phyloP scores from a whole-genome alignment of 2,888 invertebrate genomes.

The Trisateles emortualis region DNA sequence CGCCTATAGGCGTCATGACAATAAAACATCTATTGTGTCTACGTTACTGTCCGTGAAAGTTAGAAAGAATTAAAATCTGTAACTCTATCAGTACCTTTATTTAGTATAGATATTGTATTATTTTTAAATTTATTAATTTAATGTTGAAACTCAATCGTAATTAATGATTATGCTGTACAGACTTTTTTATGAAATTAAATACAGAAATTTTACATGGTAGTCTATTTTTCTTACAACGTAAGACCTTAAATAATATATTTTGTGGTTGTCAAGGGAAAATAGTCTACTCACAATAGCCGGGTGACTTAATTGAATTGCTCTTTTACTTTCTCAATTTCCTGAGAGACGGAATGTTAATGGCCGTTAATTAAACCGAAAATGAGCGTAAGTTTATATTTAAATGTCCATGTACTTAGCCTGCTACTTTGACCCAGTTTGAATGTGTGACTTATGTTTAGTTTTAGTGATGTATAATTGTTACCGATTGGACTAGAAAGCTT shows the following conservation, averaged over 20 bases:
- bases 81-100: too few species aligned
- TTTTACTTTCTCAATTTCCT: conserved; percentile 46
- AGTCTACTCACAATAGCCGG: conserved; percentile 32
- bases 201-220: neutral
- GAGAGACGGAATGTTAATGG: conserved; percentile 46
- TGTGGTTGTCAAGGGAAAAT: conserved; percentile 23
- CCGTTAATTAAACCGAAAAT: conserved; percentile 48
- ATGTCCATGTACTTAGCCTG: conserved; percentile 18
- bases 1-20: too few species aligned
- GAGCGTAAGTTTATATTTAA: conserved; percentile 36
- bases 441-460: conserved; percentile 4
- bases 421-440: conserved; percentile 16
- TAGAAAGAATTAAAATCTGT: too few species aligned
- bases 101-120: too few species aligned
- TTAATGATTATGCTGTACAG: too few species aligned
- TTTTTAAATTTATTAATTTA: too few species aligned
- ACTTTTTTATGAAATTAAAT: neutral
- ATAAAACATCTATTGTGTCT: too few species aligned
- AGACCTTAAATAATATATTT: conserved; percentile 9
- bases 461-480: conserved; percentile 1
- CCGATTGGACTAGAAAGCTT: neutral
- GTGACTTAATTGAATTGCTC: conserved; percentile 44
- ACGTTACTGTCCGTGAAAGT: too few species aligned
- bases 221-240: neutral
- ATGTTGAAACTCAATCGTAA: too few species aligned